These are phyloP conservation scores for Elephantulus edwardii DNA, from an alignment of 2,113 vertebrate species.

Conservation along the genomic window DNA sequence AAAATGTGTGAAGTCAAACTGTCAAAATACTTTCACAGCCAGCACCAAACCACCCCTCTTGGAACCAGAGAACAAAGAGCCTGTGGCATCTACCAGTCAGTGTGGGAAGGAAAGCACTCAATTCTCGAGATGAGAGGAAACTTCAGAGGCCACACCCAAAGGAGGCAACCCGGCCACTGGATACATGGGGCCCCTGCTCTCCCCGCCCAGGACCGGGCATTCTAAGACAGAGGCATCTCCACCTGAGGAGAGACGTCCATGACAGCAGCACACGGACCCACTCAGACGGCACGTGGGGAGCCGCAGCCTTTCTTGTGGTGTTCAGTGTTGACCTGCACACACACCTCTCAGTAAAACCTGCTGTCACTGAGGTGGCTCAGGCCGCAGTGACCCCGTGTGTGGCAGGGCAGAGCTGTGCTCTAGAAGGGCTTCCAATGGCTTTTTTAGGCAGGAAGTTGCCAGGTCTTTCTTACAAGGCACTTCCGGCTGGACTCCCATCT, in stretches of 20 bases:
- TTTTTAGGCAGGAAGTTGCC: too few relatives aligned
- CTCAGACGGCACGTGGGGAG: fast-evolving
- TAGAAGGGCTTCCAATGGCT: too few relatives aligned
- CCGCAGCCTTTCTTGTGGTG: neutral
- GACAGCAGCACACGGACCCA: neutral
- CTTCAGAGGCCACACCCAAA: neutral
- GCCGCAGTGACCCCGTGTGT: too few relatives aligned
- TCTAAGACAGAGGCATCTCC: neutral
- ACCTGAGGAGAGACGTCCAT: neutral
- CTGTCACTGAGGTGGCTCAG: too few relatives aligned
- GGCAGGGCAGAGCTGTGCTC: too few relatives aligned
- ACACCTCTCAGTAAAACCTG: too few relatives aligned
- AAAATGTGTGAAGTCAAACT: neutral
- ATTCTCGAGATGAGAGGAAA: neutral
- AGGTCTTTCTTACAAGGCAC: too few relatives aligned
- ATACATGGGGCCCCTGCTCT: too few relatives aligned
- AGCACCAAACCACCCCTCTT: neutral
- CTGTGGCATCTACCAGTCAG: neutral
- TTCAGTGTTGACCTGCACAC: too few relatives aligned
- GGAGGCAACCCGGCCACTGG: neutral
- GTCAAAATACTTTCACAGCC: neutral
- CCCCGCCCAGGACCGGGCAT: fast-evolving
- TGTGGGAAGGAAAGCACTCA: neutral
- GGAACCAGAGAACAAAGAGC: neutral
- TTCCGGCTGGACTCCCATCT: too few relatives aligned